Percentiles rank a stretch among this genome's conserved stretches.
Evolutionary conservation across 2,113 vertebrate species (phyloP).

Genomic region (Lamprologus sp.): DNA sequence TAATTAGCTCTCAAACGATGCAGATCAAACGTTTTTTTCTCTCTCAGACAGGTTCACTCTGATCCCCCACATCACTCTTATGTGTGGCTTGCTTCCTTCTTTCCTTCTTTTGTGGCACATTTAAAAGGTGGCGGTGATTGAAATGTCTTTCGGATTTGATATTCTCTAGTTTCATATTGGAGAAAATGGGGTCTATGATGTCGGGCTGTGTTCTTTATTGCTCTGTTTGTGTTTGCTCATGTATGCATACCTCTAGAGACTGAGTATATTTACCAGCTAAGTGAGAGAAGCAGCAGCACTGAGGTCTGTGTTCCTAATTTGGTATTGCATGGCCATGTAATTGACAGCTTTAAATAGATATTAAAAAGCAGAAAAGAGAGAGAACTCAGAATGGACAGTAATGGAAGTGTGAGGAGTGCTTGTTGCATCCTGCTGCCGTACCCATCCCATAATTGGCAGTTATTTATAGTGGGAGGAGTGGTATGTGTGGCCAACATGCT

Average conservation of each 20-base stretch:
- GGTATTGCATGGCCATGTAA: background rate
- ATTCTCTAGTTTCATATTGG: background rate
- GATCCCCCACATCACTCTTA: background rate
- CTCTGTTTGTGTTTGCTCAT: background rate
- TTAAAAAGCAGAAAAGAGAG: background rate
- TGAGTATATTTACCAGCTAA: background rate
- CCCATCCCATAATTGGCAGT: conserved; percentile 20
- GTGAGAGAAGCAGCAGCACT: background rate
- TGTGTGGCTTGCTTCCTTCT: background rate
- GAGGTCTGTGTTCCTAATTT: background rate
- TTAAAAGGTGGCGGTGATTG: background rate
- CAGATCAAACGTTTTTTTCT: background rate
- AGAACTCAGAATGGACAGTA: background rate
- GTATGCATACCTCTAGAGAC: background rate
- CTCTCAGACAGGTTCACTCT: background rate
- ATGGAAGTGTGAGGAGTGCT: background rate
- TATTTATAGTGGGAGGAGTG: conserved; percentile 39
- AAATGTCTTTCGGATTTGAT: background rate
- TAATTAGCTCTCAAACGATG: conserved; percentile 23
- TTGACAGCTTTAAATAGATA: background rate
- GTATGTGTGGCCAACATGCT: conserved; percentile 21
- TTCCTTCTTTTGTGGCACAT: background rate
- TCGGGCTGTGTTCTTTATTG: background rate
- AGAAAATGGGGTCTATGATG: background rate
- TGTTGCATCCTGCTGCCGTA: conserved; percentile 30